These are phyloP conservation scores for Sciaenops ocellatus DNA, from an alignment of 2,797 vertebrate genomes.

Conservation along the genomic window DNA sequence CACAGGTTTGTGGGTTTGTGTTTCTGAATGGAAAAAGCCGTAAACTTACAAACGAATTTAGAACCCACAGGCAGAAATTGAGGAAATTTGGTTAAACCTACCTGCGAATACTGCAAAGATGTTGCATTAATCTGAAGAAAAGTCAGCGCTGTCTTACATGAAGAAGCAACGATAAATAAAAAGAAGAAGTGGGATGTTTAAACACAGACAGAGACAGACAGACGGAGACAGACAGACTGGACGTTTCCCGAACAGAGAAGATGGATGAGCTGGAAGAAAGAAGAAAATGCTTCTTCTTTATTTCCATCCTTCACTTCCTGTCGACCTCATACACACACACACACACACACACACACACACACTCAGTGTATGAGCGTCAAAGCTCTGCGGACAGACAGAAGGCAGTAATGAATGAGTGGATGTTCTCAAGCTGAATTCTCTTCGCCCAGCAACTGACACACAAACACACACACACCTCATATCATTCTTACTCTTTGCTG, in stretches of 20 bases:
- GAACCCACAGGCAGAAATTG: too few species aligned
- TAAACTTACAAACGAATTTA: too few species aligned
- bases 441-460: conserved; percentile 72
- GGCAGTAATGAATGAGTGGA: conserved; percentile 65
- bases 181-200: not conserved
- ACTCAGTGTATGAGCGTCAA: conserved; percentile 26
- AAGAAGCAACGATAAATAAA: not conserved
- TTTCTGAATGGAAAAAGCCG: too few species aligned
- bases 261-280: conserved; percentile 21
- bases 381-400: conserved; percentile 41
- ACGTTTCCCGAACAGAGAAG: not conserved
- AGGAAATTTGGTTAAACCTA: not conserved
- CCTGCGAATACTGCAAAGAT: not conserved
- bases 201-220: conserved; percentile 5
- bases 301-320: conserved; percentile 24
- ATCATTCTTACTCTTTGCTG: conserved; percentile 18
- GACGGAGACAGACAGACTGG: conserved; percentile 12
- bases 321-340: conserved; percentile 10
- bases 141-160: not conserved
- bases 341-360: conserved; percentile 27
- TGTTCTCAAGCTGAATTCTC: conserved; percentile 70
- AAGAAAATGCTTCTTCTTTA: conserved; percentile 14
- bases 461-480: conserved; percentile 39
- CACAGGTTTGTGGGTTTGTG: too few species aligned
- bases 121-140: not conserved